Base-by-base conservation (phyloP, 35 echinoderm and acorn worm genomes). In the Hemicentrotus pulcherrimus region DNA sequence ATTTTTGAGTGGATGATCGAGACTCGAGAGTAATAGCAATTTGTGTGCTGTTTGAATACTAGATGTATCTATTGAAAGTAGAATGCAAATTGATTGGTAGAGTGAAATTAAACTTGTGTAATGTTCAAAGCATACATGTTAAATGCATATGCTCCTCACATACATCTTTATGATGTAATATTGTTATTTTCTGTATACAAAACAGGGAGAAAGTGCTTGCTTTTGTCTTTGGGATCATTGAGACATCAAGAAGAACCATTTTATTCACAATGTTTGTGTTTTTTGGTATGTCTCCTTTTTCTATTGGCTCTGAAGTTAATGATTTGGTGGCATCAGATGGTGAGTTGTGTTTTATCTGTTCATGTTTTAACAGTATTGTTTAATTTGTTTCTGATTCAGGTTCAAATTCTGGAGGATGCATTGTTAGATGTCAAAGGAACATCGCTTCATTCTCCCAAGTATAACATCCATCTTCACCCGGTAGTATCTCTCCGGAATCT, bases 381-480 rank as follows among this genome's bases (percentile, higher is more conserved):
- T 14, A 48, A 28, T 32, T 46, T 95, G 22, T 59, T 85, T 32
- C 18, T 33, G 4, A 91, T 86, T 33, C 58, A 97, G 96, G 94
- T 95, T 47, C 92, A 95, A 14, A 95, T 95, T 6, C 92, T 96
- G 78, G 94, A 87, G 46, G 94, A 96, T 32, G 91, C 22, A 0
- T 61, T 99, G 94, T 86, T 95, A 59, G 97, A 96, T 96, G 98
- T 99, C 2, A 95, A 99, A 35, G 98, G 98, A 32, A 96, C 96
- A 47, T 99, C 98, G 5, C 59, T 95, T 71, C 92, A 96, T 28
- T 94, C 98, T 88, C 98, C 98, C 61, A 99, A 99, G 98, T 99
- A 96, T 85, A 97, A 94, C 60, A 95, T 99, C 87, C 98, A 99
- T 70, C 91, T 99, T 31, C 90, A 99, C 47, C 98, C 98, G 31